Evolutionary conservation across 2,113 vertebrate species (phyloP).

Genomic region (Oryzias melastigma): DNA sequence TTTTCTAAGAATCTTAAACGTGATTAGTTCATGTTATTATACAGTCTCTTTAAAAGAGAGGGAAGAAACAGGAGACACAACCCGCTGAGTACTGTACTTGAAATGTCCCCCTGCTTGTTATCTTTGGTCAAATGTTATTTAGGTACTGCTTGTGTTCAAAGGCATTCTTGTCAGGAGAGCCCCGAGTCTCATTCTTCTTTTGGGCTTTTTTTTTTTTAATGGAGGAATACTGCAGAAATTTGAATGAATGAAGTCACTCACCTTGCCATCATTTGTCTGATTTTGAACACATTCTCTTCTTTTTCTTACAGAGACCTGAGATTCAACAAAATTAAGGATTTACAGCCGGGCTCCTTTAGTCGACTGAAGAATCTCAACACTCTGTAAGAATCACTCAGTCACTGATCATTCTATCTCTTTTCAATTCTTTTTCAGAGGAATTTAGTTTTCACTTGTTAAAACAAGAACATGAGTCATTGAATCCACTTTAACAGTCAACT

Average conservation of each 20-base stretch:
- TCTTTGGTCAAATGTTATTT: constrained; percentile 46
- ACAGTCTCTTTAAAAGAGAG: constrained; percentile 16
- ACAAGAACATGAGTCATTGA: too few species aligned
- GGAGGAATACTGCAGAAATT: not conserved
- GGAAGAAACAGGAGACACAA: constrained; percentile 9
- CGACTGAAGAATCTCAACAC: constrained; percentile 93
- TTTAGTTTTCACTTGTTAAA: too few species aligned
- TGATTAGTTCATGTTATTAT: constrained; percentile 39
- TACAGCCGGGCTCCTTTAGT: constrained; percentile 88
- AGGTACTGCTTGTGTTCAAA: constrained; percentile 32
- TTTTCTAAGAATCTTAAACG: constrained; percentile 12
- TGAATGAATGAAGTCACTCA: not conserved
- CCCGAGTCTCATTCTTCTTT: constrained; percentile 27
- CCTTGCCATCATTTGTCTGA: not conserved
- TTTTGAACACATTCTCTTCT: not conserved
- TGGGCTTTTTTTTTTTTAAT: not conserved
- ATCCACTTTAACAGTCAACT: too few species aligned
- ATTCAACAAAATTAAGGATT: constrained; percentile 97
- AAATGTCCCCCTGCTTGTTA: constrained; percentile 30
- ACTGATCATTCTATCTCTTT: constrained; percentile 14
- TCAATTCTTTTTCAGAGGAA: not conserved
- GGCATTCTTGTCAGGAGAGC: constrained; percentile 43
- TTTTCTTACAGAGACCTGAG: constrained; percentile 87
- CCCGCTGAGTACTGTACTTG: not conserved
- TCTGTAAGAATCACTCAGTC: constrained; percentile 82